A percentile compares a stretch with the other conserved stretches of the same genome.
Evolutionary conservation across 1,140 invertebrate species (phyloP).

Genomic region (Ceratosolen solmsi): DNA sequence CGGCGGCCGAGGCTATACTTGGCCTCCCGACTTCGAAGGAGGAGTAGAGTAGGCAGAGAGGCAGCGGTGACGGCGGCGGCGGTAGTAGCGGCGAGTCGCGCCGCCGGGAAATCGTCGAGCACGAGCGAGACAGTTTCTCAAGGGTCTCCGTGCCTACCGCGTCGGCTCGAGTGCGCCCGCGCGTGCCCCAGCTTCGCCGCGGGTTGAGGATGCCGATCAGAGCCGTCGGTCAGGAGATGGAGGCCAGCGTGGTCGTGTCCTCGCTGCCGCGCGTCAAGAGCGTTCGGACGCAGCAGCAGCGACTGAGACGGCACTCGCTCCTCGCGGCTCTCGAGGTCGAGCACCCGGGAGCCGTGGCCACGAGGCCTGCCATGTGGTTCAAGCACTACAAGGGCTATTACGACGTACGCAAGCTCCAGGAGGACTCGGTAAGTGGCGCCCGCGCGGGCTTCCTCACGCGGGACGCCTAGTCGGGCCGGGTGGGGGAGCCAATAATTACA

Average conservation of each 20-base stretch:
- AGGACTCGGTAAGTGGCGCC: conserved; percentile 59
- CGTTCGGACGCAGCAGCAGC: conserved; percentile 2
- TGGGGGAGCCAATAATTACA: neutral
- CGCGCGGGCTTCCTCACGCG: neutral
- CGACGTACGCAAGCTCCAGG: conserved; percentile 63
- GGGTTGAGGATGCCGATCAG: conserved; percentile 15
- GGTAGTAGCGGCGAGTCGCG: neutral
- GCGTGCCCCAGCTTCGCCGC: neutral
- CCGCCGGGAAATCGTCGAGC: conserved; percentile 42
- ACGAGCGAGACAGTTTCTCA: conserved; percentile 63
- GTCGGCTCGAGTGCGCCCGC: conserved; percentile 20
- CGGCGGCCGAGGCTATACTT: conserved; percentile 62
- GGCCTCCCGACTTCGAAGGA: conserved; percentile 58
- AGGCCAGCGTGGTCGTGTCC: conserved; percentile 14
- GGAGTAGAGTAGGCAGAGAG: conserved; percentile 36
- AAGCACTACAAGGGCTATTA: conserved; percentile 66
- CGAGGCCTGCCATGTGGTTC: conserved; percentile 61
- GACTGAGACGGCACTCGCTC: conserved; percentile 28
- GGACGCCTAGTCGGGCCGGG: neutral
- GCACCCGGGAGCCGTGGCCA: neutral
- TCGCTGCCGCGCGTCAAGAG: conserved; percentile 38
- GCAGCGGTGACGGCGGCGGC: neutral
- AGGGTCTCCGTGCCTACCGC: conserved; percentile 65
- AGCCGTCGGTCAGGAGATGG: neutral
- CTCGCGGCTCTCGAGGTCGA: conserved; percentile 24